phyloP scores from a whole-genome alignment of 1,140 invertebrate genomes.

The Helicoverpa armigera region DNA sequence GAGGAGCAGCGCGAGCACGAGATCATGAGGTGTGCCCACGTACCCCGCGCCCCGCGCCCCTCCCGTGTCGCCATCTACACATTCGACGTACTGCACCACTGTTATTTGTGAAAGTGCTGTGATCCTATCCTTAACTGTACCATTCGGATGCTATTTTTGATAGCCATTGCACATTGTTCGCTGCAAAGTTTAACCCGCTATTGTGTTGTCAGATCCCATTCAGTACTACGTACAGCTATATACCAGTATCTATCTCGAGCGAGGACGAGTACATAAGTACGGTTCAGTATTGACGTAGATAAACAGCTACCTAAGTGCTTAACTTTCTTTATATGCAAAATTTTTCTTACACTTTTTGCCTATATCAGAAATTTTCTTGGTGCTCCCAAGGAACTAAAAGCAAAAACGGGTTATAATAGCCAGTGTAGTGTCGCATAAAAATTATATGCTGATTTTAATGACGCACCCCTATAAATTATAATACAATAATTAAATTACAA shows the following conservation, averaged over 20 bases:
- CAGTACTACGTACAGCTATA: not conserved
- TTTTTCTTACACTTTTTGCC: not conserved
- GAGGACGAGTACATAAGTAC: slow-evolving; percentile 13
- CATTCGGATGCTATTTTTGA: slow-evolving; percentile 6
- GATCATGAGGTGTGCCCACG: slow-evolving; percentile 94
- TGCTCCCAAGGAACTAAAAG: not conserved
- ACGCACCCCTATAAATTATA: slow-evolving; percentile 59
- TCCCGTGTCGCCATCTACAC: slow-evolving; percentile 50
- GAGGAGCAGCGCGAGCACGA: slow-evolving; percentile 98
- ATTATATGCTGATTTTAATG: slow-evolving; percentile 33
- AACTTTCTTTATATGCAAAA: not conserved
- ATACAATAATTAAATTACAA: slow-evolving; percentile 69
- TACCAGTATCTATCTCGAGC: not conserved
- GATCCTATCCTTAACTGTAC: slow-evolving; percentile 24
- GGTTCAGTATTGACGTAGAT: slow-evolving; percentile 16
- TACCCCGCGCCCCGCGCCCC: slow-evolving; percentile 56
- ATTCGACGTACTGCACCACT: slow-evolving; percentile 63
- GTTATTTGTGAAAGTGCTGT: slow-evolving; percentile 53
- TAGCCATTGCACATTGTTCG: not conserved
- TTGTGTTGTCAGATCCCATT: slow-evolving; percentile 31
- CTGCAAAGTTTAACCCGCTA: not conserved
- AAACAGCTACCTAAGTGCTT: slow-evolving; percentile 16
- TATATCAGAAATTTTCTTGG: not conserved
- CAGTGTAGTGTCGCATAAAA: slow-evolving; percentile 42
- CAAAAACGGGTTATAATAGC: not conserved